These are phyloP conservation scores for Rhipidura dahli DNA, from an alignment of 2,113 vertebrate genomes.

Conservation along the genomic window DNA sequence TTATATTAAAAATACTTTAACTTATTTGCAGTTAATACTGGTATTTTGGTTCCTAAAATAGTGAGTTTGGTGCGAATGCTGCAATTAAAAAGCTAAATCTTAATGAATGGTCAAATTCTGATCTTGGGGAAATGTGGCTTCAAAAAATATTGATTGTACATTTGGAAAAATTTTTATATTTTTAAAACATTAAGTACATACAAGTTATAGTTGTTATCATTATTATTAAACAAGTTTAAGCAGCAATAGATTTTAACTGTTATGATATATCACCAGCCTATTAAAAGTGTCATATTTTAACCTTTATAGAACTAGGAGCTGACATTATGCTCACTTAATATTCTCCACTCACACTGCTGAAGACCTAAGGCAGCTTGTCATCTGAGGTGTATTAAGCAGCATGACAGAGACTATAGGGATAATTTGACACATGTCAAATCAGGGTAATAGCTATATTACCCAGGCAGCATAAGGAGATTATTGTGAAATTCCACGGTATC, in stretches of 20 bases:
- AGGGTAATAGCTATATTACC: slow-evolving; percentile 43
- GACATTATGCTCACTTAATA: neutral
- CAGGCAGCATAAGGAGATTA: slow-evolving; percentile 1
- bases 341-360: slow-evolving; percentile 11
- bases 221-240: neutral
- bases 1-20: neutral
- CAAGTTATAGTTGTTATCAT: neutral
- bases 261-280: neutral
- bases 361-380: slow-evolving; percentile 11
- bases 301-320: neutral
- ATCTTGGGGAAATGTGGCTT: neutral
- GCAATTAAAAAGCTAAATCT: neutral
- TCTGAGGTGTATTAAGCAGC: neutral
- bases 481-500: neutral
- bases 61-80: neutral
- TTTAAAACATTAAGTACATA: neutral
- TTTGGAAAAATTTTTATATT: neutral
- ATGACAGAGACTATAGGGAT: slow-evolving; percentile 40
- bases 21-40: neutral
- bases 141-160: neutral
- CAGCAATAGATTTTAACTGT: neutral
- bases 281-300: neutral
- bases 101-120: neutral
- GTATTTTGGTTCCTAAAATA: neutral
- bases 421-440: slow-evolving; percentile 58